A percentile compares a stretch with the other conserved stretches of the same genome.
These are phyloP conservation scores for Drosophila emarginata DNA, from an alignment of 2,888 invertebrate species.

Conservation along the genomic window DNA sequence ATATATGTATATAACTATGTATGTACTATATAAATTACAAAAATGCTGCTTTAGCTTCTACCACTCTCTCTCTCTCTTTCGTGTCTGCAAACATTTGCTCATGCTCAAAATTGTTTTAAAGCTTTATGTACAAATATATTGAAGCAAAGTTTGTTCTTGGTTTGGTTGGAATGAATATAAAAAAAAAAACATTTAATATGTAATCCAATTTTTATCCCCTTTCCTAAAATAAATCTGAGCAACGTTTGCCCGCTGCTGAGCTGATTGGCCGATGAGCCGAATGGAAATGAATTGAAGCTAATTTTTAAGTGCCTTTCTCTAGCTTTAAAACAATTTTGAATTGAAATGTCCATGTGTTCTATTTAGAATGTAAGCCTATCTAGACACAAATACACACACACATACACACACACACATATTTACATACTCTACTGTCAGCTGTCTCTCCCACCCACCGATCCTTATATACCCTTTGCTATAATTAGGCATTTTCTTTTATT, in stretches of 20 bases:
- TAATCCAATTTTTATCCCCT: conserved; percentile 5
- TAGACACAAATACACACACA: background rate
- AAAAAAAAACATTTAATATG: background rate
- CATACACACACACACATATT: conserved; percentile 6
- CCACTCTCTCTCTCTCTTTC: conserved; percentile 18
- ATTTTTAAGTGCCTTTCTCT: conserved; percentile 56
- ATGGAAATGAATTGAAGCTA: conserved; percentile 26
- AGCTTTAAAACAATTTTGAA: conserved; percentile 73
- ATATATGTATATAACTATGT: too few species aligned
- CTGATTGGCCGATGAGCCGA: background rate
- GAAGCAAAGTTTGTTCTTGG: conserved; percentile 68
- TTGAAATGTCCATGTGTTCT: conserved; percentile 40
- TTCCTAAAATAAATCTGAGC: conserved; percentile 8
- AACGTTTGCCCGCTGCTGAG: conserved; percentile 46
- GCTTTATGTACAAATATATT: conserved; percentile 45
- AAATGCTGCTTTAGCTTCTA: conserved; percentile 15
- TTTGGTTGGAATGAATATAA: conserved; percentile 61
- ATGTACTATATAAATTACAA: conserved; percentile 21
- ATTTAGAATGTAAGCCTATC: conserved; percentile 10
- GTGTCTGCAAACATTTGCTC: conserved; percentile 5
- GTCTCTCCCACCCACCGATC: background rate
- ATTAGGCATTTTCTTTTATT: conserved; percentile 24
- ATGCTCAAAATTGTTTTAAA: conserved; percentile 79
- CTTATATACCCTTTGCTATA: conserved; percentile 18
- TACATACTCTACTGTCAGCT: background rate